Conservation (phyloP, 1,140 invertebrate genomes). For the Brachionus plicatilis region DNA sequence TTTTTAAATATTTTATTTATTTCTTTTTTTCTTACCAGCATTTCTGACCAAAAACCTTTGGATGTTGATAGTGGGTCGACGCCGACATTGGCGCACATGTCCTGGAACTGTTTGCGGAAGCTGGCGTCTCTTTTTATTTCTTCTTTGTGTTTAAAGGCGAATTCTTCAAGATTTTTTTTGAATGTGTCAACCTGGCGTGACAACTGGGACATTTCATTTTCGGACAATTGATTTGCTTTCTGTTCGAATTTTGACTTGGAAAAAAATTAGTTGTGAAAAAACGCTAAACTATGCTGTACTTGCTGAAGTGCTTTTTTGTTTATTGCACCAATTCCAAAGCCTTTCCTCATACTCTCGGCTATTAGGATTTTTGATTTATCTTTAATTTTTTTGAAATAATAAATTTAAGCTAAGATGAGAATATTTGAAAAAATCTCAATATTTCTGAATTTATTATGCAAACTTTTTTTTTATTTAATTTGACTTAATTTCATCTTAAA, state of each 20-base stretch:
- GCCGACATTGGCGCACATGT: slow-evolving; percentile 98
- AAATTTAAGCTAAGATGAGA: too few relatives aligned
- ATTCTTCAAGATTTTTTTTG: slow-evolving; percentile 85
- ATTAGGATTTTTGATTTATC: too few relatives aligned
- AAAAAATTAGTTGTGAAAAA: background rate
- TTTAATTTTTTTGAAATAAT: too few relatives aligned
- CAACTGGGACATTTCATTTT: slow-evolving; percentile 61
- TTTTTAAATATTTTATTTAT: too few relatives aligned
- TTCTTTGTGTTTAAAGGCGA: slow-evolving; percentile 77
- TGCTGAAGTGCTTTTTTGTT: slow-evolving; percentile 34
- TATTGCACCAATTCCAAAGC: slow-evolving; percentile 12
- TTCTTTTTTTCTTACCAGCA: slow-evolving; percentile 64
- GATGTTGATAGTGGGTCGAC: slow-evolving; percentile 74
- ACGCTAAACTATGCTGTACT: background rate
- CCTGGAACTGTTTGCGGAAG: slow-evolving; percentile 90
- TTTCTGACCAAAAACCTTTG: slow-evolving; percentile 86
- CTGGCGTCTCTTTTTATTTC: slow-evolving; percentile 82
- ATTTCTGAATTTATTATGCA: too few relatives aligned
- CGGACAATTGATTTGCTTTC: background rate
- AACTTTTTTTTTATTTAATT: too few relatives aligned
- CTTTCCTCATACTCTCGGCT: too few relatives aligned
- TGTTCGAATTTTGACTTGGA: slow-evolving; percentile 24
- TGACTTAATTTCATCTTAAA: too few relatives aligned
- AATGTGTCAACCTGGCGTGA: slow-evolving; percentile 89
- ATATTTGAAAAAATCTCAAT: too few relatives aligned